Evolutionary conservation across 1,140 invertebrate genomes (phyloP).

Genomic region (Carcinoscorpius rotundicauda): DNA sequence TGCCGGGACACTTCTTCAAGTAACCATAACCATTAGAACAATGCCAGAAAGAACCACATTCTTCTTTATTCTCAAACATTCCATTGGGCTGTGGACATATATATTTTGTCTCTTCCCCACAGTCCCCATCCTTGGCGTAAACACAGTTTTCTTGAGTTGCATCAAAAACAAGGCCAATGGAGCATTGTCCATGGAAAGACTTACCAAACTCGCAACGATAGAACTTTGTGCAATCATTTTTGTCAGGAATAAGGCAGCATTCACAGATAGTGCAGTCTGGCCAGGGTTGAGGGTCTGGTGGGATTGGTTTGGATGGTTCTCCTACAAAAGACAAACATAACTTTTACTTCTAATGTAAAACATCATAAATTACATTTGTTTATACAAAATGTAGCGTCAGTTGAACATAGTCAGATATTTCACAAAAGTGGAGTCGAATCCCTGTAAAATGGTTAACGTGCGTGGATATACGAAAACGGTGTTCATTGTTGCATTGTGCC

Average conservation of each 20-base stretch:
- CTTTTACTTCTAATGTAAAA: too few relatives aligned
- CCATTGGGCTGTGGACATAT: constrained; percentile 1
- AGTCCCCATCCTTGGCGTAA: constrained; percentile 27
- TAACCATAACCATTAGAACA: constrained; percentile 24
- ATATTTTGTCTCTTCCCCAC: constrained; percentile 2
- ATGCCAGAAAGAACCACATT: constrained; percentile 13
- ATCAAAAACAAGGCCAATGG: constrained; percentile 41
- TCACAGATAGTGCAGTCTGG: background rate
- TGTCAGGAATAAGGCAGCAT: background rate
- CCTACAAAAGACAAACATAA: too few relatives aligned
- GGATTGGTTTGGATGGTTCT: background rate
- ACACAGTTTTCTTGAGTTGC: constrained; percentile 36
- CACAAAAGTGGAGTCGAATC: background rate
- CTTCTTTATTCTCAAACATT: background rate
- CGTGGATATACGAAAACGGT: too few relatives aligned
- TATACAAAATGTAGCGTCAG: background rate
- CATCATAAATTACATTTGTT: too few relatives aligned
- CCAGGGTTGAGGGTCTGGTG: background rate
- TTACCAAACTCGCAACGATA: constrained; percentile 3
- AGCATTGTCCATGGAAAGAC: constrained; percentile 29
- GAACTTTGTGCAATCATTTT: constrained; percentile 1
- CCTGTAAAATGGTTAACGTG: too few relatives aligned
- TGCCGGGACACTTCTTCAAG: constrained; percentile 21
- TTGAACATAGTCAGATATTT: background rate
- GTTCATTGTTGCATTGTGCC: background rate